A percentile compares a stretch with the other conserved stretches of the same genome.
These are phyloP conservation scores for Tethea ocularis DNA, from an alignment of 2,888 invertebrate genomes.

Conservation along the genomic window DNA sequence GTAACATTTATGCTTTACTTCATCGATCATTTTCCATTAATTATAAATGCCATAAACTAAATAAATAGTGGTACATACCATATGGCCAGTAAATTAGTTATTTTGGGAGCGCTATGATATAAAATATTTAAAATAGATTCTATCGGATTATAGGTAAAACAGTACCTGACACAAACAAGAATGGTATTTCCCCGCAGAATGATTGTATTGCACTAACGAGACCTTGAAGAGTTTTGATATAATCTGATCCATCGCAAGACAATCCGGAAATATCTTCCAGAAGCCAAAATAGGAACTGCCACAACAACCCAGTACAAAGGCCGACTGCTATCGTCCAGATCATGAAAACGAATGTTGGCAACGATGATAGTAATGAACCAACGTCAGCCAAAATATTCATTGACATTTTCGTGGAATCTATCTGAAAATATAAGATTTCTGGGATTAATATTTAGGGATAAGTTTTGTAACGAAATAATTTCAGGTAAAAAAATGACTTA, in stretches of 20 bases:
- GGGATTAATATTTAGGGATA: not conserved
- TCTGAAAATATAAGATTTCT: slow-evolving; percentile 69
- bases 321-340: slow-evolving; percentile 93
- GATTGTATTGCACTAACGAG: slow-evolving; percentile 90
- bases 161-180: slow-evolving; percentile 91
- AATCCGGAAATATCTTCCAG: slow-evolving; percentile 87
- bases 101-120: too few relatives aligned
- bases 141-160: too few relatives aligned
- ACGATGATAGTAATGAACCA: slow-evolving; percentile 85
- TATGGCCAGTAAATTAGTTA: too few relatives aligned
- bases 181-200: slow-evolving; percentile 93
- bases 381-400: slow-evolving; percentile 88
- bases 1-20: too few relatives aligned
- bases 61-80: too few relatives aligned
- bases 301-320: slow-evolving; percentile 91
- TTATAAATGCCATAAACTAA: too few relatives aligned
- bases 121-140: too few relatives aligned
- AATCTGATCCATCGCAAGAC: slow-evolving; percentile 73
- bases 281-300: slow-evolving; percentile 95
- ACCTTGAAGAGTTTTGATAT: slow-evolving; percentile 90
- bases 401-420: slow-evolving; percentile 86
- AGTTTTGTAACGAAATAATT: not conserved
- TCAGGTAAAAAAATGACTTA: slow-evolving; percentile 36
- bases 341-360: slow-evolving; percentile 89
- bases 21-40: too few relatives aligned